Conservation (phyloP, 2,113 vertebrate species). For the Cyprinodon variegatus region DNA sequence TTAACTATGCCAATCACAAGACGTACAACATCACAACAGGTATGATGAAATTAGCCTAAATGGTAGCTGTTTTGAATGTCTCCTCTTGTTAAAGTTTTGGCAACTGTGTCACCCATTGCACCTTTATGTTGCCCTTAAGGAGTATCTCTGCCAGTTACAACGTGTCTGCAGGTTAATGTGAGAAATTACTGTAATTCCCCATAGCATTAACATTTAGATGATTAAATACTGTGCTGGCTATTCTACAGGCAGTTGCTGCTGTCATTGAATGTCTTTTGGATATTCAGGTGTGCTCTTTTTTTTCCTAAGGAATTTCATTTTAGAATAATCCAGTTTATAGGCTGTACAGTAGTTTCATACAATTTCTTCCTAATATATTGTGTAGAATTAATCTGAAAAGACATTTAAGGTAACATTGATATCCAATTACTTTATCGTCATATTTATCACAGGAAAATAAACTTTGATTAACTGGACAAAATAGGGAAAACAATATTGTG, state of each 20-base stretch:
- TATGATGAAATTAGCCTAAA: background rate
- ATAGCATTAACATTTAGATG: conserved; percentile 19
- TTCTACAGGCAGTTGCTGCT: background rate
- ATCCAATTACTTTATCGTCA: conserved; percentile 7
- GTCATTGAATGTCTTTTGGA: background rate
- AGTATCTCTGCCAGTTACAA: conserved; percentile 19
- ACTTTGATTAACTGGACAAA: conserved; percentile 19
- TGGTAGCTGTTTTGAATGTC: background rate
- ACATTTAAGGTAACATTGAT: background rate
- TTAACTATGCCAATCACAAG: background rate
- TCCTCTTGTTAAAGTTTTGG: background rate
- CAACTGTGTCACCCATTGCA: conserved; percentile 6
- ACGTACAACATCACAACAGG: background rate
- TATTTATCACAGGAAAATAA: conserved; percentile 5
- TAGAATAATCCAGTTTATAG: background rate
- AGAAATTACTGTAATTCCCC: conserved; percentile 1
- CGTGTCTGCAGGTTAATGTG: conserved; percentile 19
- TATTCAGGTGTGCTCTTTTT: background rate
- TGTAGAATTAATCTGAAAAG: background rate
- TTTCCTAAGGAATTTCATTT: background rate
- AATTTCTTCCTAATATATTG: background rate
- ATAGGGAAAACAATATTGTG: conserved; percentile 36
- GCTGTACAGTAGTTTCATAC: background rate
- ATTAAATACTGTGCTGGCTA: conserved; percentile 3
- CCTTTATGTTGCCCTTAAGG: conserved; percentile 3